These are phyloP conservation scores for Erithacus rubecula DNA, from an alignment of 2,797 vertebrate species.

Conservation along the genomic window DNA sequence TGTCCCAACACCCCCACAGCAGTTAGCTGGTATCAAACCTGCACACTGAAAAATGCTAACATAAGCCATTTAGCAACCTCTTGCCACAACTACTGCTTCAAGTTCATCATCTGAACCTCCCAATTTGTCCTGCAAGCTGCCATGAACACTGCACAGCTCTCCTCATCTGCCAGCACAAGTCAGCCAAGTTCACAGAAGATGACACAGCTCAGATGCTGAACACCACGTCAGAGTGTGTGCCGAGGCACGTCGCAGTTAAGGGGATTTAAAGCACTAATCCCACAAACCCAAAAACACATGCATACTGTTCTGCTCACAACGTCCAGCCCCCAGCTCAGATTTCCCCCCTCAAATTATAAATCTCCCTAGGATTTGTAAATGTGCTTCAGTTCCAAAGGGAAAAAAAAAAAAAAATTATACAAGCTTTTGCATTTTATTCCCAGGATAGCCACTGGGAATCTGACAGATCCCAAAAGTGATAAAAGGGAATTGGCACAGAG, in stretches of 20 bases:
- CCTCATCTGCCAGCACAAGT: conserved; percentile 25
- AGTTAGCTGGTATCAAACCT: neutral
- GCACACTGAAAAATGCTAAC: neutral
- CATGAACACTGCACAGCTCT: conserved; percentile 71
- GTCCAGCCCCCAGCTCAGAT: neutral
- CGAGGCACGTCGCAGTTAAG: conserved; percentile 28
- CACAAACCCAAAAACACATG: neutral
- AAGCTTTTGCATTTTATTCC: neutral
- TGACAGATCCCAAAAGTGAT: neutral
- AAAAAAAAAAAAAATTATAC: neutral
- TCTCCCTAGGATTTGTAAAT: neutral
- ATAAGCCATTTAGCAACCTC: neutral
- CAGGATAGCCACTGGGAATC: neutral
- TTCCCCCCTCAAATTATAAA: neutral
- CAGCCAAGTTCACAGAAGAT: conserved; percentile 59
- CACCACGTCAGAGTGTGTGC: conserved; percentile 27
- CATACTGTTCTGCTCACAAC: neutral
- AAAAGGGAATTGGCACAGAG: neutral
- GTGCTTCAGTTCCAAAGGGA: neutral
- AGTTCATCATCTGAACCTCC: neutral
- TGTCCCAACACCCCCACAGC: neutral
- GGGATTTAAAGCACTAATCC: conserved; percentile 5
- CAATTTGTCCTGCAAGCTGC: neutral
- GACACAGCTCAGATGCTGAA: neutral
- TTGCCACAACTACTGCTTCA: neutral